Evolutionary conservation across 1,140 invertebrate genomes (phyloP), one percentile per base, ranked within the genome.

Genomic region (Bombus confusus): DNA sequence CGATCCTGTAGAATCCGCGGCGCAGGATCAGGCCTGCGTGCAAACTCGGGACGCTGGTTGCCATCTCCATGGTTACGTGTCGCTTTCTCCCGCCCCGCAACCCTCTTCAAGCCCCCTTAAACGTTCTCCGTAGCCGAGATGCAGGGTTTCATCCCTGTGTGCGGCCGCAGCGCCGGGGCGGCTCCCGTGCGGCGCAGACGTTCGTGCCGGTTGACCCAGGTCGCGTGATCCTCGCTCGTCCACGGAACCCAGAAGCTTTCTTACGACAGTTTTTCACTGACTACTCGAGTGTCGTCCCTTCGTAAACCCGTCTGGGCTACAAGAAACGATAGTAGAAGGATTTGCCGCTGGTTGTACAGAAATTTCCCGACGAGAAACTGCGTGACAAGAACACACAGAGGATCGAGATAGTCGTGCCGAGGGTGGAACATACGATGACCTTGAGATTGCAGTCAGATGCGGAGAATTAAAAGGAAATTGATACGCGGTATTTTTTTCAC

Each of bases 131-230:
- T 72, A 78, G 88, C 80, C 86, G 83, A 91, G 87, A 92, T 91
- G 93, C 88, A 86, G 92, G 90, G 82, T 89, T 93, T 91, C 88
- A 91, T 91, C 92, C 93, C 91, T 92, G 87, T 88, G 80, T 88
- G 74, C 79, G 85, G 76, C 90, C 90, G 93, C 91, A 92, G 90
- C 90, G 90, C 91, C 93, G 90, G 93, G 93, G 93, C 93, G 94
- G 93, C 94, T 94, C 92, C 92, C 92, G 86, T 86, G 92, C 88
- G 88, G 91, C 92, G 92, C 92, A 94, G 93, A 93, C 92, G 92
- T 93, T 91, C 87, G 91, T 89, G 87, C 92, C 88, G 91, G 92
- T 95, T 93, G 91, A 91, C 91, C 93, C 90, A 92, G 93, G 90
- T 92, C 90, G 90, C 85, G 91, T 39, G 72, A 76, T 71, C 79